A percentile compares a stretch with the other conserved stretches of the same genome.
These are phyloP conservation scores for Cotesia glomerata DNA, from an alignment of 1,140 invertebrate genomes.

Conservation along the genomic window DNA sequence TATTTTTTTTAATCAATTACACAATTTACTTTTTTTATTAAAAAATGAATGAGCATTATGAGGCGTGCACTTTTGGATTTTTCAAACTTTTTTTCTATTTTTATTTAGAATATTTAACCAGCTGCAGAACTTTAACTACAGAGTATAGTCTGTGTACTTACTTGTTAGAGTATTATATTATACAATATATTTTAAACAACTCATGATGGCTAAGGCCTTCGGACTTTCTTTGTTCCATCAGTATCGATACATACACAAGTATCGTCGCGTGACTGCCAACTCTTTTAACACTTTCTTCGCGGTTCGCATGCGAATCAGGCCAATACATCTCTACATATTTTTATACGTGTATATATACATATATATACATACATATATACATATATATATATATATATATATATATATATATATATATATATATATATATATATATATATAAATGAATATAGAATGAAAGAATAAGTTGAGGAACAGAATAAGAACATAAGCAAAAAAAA, in stretches of 20 bases:
- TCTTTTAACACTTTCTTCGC: slow-evolving; percentile 12
- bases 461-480: neutral
- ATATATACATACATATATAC: no score
- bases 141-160: neutral
- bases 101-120: neutral
- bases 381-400: no score
- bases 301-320: slow-evolving; percentile 22
- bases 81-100: no score
- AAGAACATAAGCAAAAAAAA: neutral
- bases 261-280: slow-evolving; percentile 21
- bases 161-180: neutral
- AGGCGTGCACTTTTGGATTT: no score
- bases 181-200: neutral
- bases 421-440: neutral
- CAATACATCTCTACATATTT: slow-evolving; percentile 8
- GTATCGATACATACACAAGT: neutral
- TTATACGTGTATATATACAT: neutral
- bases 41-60: no score
- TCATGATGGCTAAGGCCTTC: slow-evolving; percentile 17
- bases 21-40: no score
- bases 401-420: no score
- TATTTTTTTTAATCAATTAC: no score
- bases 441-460: no score
- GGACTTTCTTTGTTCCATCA: slow-evolving; percentile 38
- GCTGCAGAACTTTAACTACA: neutral